Base-by-base conservation (phyloP, 2,113 vertebrate species). In the Galeopterus variegatus region DNA sequence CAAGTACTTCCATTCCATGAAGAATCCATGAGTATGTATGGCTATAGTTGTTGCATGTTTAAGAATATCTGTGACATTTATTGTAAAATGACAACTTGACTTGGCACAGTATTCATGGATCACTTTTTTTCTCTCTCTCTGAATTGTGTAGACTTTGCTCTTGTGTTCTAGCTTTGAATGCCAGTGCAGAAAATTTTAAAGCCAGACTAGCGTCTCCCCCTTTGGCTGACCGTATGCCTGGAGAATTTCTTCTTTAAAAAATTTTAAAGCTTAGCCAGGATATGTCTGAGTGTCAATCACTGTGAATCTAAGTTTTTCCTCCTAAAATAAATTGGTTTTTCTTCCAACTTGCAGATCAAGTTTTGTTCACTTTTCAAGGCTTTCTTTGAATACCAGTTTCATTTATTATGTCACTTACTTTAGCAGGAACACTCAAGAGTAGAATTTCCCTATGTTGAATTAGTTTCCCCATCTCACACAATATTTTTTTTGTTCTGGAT, bases 241-340 rank as follows among this genome's bases (percentile, higher is more conserved):
- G 52, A n/a, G 21, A 69, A 36, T 26, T 73, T 73, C 91, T 88
- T 90, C 90, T 65, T 48, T 89, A 91, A 52, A 89, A 80, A 6
- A 94, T 79, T 79, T 88, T n/a, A 60, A 96, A 95, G 36, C 31
- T 82, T 94, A 81, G 7, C 21, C 80, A 91, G 67, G 26, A 50
- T 93, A 41, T 60, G 58, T 77, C 36, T n/a, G 45, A 26, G 5
- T 88, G 58, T 41, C 93, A 70, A 65, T 97, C 75, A 81, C 33
- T 75, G 15, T 65, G 45, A 54, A 83, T 94, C 69, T 31, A 56
- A 45, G 93, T 94, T 87, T 76, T 90, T 76, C 65, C 60, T 84
- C 83, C 41, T 83, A 79, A 95, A 95, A 94, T 69, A 92, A 75
- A 80, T 62, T 85, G 45, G 13, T 48, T 45, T 56, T 73, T 73